phyloP scores from a whole-genome alignment of 2,113 vertebrate species.

The Typhlomys cinereus region DNA sequence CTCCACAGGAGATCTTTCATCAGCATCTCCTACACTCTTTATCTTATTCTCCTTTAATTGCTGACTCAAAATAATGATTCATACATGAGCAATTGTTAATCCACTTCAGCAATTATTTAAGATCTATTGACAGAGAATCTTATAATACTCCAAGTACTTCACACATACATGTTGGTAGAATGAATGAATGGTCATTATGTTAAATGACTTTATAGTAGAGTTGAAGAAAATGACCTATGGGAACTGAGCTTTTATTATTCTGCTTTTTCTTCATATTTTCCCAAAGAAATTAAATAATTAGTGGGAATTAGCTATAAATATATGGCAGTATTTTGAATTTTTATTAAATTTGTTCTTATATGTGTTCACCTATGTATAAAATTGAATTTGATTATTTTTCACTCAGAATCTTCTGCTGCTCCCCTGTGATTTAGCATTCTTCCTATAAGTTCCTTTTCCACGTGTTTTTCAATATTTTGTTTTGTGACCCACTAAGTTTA shows the following conservation, averaged over 20 bases:
- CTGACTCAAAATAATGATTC: neutral
- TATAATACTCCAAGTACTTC: neutral
- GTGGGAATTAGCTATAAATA: neutral
- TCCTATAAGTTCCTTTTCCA: too few species aligned
- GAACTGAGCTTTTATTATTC: neutral
- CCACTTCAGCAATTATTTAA: neutral
- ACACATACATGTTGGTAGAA: neutral
- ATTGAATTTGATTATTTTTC: too few species aligned
- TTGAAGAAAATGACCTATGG: neutral
- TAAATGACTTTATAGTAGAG: neutral
- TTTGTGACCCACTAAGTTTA: too few species aligned
- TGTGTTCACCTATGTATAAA: too few species aligned
- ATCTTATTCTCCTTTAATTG: neutral
- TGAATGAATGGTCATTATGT: neutral
- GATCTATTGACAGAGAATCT: neutral
- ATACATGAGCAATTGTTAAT: neutral
- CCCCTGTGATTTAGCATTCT: too few species aligned
- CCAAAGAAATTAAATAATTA: neutral
- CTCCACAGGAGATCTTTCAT: neutral
- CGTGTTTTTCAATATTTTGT: too few species aligned
- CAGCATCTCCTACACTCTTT: neutral
- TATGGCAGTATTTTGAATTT: neutral
- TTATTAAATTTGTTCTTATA: too few species aligned
- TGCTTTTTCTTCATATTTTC: neutral
- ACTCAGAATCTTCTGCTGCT: too few species aligned